phyloP scores from a whole-genome alignment of 37 sponge, comb jelly and placozoan species.

The Ephydatia muelleri region DNA sequence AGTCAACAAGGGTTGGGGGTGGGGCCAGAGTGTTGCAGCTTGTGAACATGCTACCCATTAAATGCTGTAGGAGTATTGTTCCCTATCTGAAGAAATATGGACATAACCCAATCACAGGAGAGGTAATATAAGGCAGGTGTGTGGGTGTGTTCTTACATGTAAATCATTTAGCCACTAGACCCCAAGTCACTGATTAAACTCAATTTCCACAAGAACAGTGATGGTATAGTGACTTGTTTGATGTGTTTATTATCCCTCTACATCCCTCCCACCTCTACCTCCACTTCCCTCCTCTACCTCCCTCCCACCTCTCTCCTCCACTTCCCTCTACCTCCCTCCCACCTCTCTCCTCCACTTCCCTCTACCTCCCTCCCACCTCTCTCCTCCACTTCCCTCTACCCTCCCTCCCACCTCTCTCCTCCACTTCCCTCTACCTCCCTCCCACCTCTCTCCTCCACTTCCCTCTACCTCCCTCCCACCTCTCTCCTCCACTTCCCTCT shows the following conservation, averaged over 20 bases:
- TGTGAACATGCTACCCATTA: too few relatives aligned
- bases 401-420: too few relatives aligned
- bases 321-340: too few relatives aligned
- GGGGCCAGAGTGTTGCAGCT: background rate
- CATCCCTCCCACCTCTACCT: too few relatives aligned
- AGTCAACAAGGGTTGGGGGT: conserved; percentile 33
- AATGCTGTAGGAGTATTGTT: conserved; percentile 64
- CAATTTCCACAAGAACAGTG: conserved; percentile 92
- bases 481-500: too few relatives aligned
- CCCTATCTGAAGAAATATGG: conserved; percentile 90
- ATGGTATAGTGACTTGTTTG: conserved; percentile 50
- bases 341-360: too few relatives aligned
- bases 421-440: too few relatives aligned
- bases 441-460: background rate
- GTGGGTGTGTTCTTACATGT: background rate
- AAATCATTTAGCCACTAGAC: conserved; percentile 67
- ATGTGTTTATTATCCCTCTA: too few relatives aligned
- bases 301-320: too few relatives aligned
- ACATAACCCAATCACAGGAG: conserved; percentile 83
- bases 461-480: background rate
- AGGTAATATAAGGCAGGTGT: conserved; percentile 55
- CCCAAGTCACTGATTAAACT: conserved; percentile 83
- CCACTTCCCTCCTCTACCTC: too few relatives aligned
- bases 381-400: too few relatives aligned
- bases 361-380: too few relatives aligned